Percentiles rank a stretch among this genome's conserved stretches.
These are phyloP conservation scores for Anguilla megastoma DNA, from an alignment of 2,797 vertebrate genomes.

Conservation along the genomic window DNA sequence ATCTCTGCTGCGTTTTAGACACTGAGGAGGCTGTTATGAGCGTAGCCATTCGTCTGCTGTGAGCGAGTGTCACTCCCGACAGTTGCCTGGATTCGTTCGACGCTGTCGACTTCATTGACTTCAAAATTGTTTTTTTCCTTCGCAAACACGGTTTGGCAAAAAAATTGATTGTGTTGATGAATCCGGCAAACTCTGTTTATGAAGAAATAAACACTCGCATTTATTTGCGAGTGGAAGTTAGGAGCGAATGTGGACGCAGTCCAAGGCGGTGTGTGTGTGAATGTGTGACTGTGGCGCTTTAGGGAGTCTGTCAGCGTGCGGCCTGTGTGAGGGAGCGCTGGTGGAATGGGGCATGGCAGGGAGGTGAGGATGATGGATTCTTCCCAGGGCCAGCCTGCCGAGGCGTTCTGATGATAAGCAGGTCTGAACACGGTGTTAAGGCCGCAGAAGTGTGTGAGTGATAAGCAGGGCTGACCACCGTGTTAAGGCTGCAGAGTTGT, in stretches of 20 bases:
- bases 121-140: neutral
- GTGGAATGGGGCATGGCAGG: slow-evolving; percentile 25
- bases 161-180: neutral
- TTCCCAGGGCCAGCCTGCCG: neutral
- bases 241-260: neutral
- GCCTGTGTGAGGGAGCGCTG: neutral
- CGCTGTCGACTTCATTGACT: neutral
- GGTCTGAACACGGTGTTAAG: too few relatives aligned
- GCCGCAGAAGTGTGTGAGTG: too few relatives aligned
- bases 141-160: neutral
- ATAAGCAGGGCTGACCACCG: too few relatives aligned
- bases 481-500: too few relatives aligned
- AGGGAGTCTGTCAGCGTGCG: neutral
- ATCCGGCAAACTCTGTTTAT: neutral
- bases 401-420: neutral
- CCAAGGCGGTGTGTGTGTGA: neutral
- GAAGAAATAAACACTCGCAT: slow-evolving; percentile 7
- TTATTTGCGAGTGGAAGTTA: neutral
- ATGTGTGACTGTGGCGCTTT: neutral
- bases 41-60: neutral
- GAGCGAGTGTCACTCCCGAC: neutral
- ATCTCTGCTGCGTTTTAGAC: neutral
- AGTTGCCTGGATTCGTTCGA: neutral
- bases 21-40: neutral
- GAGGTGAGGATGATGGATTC: slow-evolving; percentile 39